Percentiles rank a stretch among this genome's conserved stretches.
Conservation (phyloP, 2,888 invertebrate genomes). For the Leucophora obtusa region DNA sequence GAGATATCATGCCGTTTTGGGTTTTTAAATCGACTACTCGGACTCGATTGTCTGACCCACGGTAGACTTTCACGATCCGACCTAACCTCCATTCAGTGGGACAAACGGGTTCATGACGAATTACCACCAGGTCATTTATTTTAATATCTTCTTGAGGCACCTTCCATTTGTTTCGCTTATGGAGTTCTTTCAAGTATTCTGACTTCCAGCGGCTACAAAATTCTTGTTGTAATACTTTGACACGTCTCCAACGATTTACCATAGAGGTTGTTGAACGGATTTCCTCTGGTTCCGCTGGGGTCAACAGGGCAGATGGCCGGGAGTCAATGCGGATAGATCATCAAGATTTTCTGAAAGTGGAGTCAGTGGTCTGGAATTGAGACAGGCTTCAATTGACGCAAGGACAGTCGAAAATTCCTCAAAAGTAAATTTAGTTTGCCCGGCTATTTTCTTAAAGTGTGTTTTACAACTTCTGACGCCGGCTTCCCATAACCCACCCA, state of each 20-base stretch:
- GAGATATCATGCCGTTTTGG: too few species aligned
- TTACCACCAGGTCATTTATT: too few species aligned
- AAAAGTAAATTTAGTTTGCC: conserved; percentile 1
- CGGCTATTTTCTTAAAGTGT: conserved; percentile 40
- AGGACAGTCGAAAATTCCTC: conserved; percentile 51
- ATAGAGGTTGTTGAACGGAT: not conserved
- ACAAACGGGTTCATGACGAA: too few species aligned
- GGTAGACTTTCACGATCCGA: too few species aligned
- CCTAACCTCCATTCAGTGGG: too few species aligned
- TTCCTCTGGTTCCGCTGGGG: conserved; percentile 31
- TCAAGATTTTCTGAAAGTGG: not conserved
- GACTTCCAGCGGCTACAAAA: conserved; percentile 34
- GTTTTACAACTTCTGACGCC: conserved; percentile 39
- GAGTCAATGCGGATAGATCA: not conserved
- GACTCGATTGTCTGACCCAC: too few species aligned
- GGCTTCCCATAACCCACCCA: conserved; percentile 35
- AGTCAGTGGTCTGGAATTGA: conserved; percentile 36
- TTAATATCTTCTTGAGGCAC: too few species aligned
- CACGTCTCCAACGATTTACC: conserved; percentile 9
- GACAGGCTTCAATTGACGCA: conserved; percentile 11
- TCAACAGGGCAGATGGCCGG: conserved; percentile 19
- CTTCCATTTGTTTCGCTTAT: conserved; percentile 39
- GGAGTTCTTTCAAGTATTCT: conserved; percentile 41
- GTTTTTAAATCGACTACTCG: too few species aligned
- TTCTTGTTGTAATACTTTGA: conserved; percentile 3